Evolutionary conservation across 2,113 vertebrate genomes (phyloP), one percentile per base, ranked within the genome.

Genomic region (Thamnaconus septentrionalis): DNA sequence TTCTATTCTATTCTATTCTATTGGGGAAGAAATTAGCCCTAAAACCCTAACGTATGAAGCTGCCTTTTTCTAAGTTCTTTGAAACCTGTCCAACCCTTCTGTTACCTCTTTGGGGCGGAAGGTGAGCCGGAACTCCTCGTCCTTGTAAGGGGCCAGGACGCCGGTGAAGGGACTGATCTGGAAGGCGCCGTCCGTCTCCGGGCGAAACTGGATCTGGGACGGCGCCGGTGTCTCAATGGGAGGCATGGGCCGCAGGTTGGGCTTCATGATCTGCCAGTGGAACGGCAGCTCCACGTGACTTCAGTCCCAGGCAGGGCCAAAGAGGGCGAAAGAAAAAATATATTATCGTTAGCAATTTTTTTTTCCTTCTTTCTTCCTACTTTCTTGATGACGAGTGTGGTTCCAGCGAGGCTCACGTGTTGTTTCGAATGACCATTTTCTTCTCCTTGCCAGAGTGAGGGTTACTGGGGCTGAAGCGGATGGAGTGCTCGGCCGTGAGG

Each of bases 281-380:
- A 95, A 98, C 8, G 93, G 88, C 82, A 99, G 90, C 66, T 94
- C 93, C 85, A 96, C n/a, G 0, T 93, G 90, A 51, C 97, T 99
- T 83, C 11, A 75, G 62, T 6, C 61, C 46, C 0, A 67, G 18
- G 18, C 1, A 64, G 18, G 69, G 45, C 66, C 3, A 53, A 9
- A 60, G 8, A 61, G 12, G 64, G 55, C 2, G 3, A 8, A 68
- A 8, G 49, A 52, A 12, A n/a, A 31, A 31, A 31, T 31, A 31
- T 31, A 31, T 5, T 5, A 45, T 5, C 5, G 44, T 6, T 5
- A 3, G 44, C 44, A 45, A 45, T 5, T 45, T 31, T 31, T 31
- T 31, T 31, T 31, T 31, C 18, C 18, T 31, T 31, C 18, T 31
- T 31, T n/a, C n/a, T 31, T 31, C 18, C 18, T 31, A 48, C 11